A percentile compares a stretch with the other conserved stretches of the same genome.
Evolutionary conservation across 2,797 vertebrate species (phyloP).

Genomic region (Carcharodon carcharias): DNA sequence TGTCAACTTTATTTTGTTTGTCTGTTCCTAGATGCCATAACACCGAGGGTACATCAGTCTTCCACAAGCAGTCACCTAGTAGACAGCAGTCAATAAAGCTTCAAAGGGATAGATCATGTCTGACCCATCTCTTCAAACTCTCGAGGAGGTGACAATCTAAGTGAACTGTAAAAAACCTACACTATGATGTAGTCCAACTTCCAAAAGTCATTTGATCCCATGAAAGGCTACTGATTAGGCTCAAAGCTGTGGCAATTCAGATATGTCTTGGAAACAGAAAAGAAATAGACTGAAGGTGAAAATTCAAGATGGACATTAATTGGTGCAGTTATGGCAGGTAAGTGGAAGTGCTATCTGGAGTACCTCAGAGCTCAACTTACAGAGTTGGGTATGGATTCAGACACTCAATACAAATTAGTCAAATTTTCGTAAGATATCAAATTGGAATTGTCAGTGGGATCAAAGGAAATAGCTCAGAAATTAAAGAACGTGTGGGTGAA

Average conservation of each 20-base stretch:
- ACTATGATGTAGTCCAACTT: background rate
- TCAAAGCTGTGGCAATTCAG: background rate
- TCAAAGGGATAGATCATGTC: background rate
- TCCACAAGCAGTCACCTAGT: background rate
- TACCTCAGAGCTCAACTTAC: too few relatives aligned
- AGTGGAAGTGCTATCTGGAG: too few relatives aligned
- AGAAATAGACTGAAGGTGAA: background rate
- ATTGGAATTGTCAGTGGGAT: background rate
- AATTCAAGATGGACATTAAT: background rate
- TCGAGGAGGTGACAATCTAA: background rate
- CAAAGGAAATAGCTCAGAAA: background rate
- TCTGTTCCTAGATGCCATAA: background rate
- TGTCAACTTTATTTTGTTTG: background rate
- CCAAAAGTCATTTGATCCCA: background rate
- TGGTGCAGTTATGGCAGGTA: background rate
- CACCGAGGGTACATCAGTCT: background rate
- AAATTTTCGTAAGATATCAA: background rate
- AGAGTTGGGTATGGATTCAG: background rate
- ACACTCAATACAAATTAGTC: background rate
- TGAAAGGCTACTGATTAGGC: background rate
- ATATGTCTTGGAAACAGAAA: background rate
- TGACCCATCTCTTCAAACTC: background rate
- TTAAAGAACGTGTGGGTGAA: too few relatives aligned
- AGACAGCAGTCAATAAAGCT: background rate
- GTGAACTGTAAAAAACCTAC: background rate